Conservation (phyloP, 2,797 vertebrate species). For the Falco peregrinus region DNA sequence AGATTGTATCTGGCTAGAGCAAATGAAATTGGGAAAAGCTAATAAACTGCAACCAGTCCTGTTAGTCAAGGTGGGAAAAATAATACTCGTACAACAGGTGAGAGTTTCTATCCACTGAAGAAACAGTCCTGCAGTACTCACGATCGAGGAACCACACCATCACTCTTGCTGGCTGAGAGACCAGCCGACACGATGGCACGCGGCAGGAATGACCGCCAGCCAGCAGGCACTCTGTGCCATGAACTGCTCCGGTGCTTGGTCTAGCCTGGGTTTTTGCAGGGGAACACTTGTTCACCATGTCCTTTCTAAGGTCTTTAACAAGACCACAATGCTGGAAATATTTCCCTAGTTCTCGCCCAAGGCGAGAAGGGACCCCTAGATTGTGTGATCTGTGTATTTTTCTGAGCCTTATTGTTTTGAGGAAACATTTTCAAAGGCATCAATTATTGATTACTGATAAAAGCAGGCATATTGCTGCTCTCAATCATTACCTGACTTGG, state of each 20-base stretch:
- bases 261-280: neutral
- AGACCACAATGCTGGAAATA: neutral
- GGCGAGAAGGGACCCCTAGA: neutral
- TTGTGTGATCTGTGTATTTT: neutral
- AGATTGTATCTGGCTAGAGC: neutral
- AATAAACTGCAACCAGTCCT: neutral
- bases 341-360: neutral
- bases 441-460: neutral
- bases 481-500: neutral
- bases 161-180: neutral
- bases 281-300: neutral
- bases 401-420: neutral
- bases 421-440: neutral
- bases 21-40: neutral
- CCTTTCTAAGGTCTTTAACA: neutral
- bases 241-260: neutral
- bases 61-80: neutral
- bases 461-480: neutral
- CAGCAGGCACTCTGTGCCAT: neutral
- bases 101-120: neutral
- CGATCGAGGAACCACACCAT: neutral
- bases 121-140: neutral
- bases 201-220: fast-evolving
- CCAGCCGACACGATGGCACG: neutral
- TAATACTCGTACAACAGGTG: neutral